phyloP scores from a whole-genome alignment of 2,113 vertebrate genomes.

The Heterotilapia buettikoferi region DNA sequence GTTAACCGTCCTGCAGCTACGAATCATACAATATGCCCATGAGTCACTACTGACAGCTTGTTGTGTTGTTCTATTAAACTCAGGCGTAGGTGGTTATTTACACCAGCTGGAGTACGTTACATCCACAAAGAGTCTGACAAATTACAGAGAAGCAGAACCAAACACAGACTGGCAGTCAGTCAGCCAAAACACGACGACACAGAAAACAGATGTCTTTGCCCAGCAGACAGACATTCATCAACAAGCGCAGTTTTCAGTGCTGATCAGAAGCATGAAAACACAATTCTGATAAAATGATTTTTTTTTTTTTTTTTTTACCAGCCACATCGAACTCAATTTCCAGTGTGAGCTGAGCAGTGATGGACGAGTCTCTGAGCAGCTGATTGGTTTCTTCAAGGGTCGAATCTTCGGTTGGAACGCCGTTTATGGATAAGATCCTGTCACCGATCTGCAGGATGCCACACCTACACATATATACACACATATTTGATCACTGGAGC shows the following conservation, averaged over 20 bases:
- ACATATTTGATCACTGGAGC: not conserved
- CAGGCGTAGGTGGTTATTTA: not conserved
- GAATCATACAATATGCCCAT: not conserved
- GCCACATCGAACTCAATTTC: conserved; percentile 99
- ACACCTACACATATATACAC: conserved; percentile 71
- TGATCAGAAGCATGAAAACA: not conserved
- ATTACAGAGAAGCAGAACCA: not conserved
- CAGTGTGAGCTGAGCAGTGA: conserved; percentile 91
- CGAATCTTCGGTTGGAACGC: conserved; percentile 92
- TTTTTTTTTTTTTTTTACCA: conserved; percentile 69
- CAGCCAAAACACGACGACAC: not conserved
- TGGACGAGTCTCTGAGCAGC: conserved; percentile 91
- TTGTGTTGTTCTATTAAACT: not conserved
- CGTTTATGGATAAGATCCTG: conserved; percentile 93
- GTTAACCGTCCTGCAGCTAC: not conserved
- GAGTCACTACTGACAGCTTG: not conserved
- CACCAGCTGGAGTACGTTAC: not conserved
- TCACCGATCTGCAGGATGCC: conserved; percentile 97
- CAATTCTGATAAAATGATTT: not conserved
- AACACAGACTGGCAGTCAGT: not conserved
- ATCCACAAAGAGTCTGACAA: not conserved
- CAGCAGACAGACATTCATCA: not conserved
- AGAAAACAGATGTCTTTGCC: not conserved
- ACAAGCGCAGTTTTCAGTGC: not conserved
- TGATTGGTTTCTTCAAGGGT: conserved; percentile 97